These are phyloP conservation scores for Heliangelus exortis DNA, from an alignment of 2,797 vertebrate genomes.

Conservation along the genomic window DNA sequence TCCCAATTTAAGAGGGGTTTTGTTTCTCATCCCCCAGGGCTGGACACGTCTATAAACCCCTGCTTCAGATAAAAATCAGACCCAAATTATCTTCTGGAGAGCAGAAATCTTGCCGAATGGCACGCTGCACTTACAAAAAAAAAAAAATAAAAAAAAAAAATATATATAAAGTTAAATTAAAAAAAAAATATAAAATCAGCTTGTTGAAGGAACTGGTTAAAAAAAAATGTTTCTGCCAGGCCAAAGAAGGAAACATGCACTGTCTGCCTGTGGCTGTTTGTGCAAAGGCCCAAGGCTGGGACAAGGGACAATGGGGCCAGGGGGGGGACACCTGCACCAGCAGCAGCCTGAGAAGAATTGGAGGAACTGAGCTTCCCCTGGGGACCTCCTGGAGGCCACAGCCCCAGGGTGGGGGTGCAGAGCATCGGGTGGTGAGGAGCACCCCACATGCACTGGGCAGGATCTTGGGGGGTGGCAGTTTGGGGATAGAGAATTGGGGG, in stretches of 20 bases:
- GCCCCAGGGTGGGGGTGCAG: rapidly evolving
- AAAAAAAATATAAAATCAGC: background rate
- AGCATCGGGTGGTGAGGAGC: background rate
- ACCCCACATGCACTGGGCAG: rapidly evolving
- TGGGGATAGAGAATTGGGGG: rapidly evolving
- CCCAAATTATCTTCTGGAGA: background rate
- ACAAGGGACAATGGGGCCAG: background rate
- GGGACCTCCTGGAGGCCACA: background rate
- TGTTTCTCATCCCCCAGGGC: background rate
- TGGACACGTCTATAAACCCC: background rate
- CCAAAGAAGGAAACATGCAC: background rate
- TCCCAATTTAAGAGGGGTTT: background rate
- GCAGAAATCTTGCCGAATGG: background rate
- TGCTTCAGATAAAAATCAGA: background rate
- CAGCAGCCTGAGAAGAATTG: constrained; percentile 21
- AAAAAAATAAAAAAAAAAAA: background rate
- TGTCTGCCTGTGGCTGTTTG: background rate
- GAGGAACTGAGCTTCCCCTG: constrained; percentile 51
- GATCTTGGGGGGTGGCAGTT: background rate
- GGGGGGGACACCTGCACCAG: constrained; percentile 5
- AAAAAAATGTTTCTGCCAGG: background rate
- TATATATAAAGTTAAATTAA: background rate
- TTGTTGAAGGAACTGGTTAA: background rate
- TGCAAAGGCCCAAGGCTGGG: background rate
- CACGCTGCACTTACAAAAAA: background rate